A percentile compares a stretch with the other conserved stretches of the same genome.
Conservation (phyloP, 2,797 vertebrate genomes). For the Anolis apletophallus region DNA sequence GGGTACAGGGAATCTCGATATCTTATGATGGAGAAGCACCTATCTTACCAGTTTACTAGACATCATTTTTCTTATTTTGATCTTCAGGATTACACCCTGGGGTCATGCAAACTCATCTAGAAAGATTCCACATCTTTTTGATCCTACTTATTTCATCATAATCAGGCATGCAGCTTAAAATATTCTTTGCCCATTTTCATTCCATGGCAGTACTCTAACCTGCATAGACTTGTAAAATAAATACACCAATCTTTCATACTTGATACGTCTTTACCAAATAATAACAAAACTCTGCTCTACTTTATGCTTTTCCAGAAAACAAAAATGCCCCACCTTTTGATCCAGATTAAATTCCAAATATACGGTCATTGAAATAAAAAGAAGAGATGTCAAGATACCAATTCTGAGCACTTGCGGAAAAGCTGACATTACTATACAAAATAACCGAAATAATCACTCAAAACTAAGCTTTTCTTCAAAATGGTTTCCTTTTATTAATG, state of each 20-base stretch:
- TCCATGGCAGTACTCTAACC: neutral
- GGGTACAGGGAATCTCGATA: neutral
- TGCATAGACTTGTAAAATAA: neutral
- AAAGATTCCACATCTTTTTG: constrained; percentile 18
- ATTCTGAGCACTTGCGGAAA: too few species aligned
- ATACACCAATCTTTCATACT: neutral
- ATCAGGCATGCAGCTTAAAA: neutral
- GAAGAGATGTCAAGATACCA: neutral
- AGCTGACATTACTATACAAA: too few species aligned
- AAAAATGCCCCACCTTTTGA: neutral
- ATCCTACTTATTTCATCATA: neutral
- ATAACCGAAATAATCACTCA: too few species aligned
- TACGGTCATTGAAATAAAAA: neutral
- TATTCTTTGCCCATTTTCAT: neutral
- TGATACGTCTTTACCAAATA: neutral
- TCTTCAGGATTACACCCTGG: neutral
- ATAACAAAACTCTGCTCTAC: too few species aligned
- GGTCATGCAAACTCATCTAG: constrained; percentile 3
- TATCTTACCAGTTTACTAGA: neutral
- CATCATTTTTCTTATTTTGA: constrained; percentile 7
- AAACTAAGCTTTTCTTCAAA: too few species aligned
- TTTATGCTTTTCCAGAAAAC: neutral
- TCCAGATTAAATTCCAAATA: neutral
- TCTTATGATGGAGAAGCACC: neutral
- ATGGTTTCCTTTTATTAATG: too few species aligned